A percentile compares a stretch with the other conserved stretches of the same genome.
These are phyloP conservation scores for Aphrocallistes beatrix DNA, from an alignment of 37 sponge, comb jelly and placozoan species.

Conservation along the genomic window DNA sequence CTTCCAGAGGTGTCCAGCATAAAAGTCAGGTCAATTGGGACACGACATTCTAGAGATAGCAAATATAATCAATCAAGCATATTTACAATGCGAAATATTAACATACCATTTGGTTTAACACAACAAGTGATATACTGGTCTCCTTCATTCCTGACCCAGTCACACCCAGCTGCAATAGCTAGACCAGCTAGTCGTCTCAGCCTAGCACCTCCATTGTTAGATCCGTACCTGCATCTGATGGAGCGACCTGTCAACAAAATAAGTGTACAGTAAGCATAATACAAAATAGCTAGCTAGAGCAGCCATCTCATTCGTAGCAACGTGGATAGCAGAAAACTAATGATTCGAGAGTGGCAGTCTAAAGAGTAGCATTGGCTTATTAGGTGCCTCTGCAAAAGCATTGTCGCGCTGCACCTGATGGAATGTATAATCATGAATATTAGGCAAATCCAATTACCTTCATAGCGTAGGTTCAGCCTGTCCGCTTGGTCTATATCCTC, in stretches of 20 bases:
- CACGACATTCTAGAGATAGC: conserved; percentile 39
- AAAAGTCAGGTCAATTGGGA: conserved; percentile 53
- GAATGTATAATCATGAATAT: too few species aligned
- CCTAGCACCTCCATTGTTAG: not conserved
- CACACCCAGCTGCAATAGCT: conserved; percentile 60
- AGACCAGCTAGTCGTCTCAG: not conserved
- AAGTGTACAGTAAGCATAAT: too few species aligned
- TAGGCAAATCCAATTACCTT: not conserved
- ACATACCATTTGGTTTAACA: not conserved
- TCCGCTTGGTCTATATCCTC: not conserved
- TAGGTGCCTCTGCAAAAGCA: too few species aligned
- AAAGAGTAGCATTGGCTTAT: not conserved
- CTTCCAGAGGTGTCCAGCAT: conserved; percentile 75
- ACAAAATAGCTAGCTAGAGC: too few species aligned
- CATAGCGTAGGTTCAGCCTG: not conserved
- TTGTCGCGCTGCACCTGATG: too few species aligned
- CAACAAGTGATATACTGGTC: not conserved
- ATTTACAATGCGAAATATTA: not conserved
- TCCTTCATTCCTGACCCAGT: conserved; percentile 48
- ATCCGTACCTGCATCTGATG: not conserved
- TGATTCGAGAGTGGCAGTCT: too few species aligned
- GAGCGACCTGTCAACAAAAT: not conserved
- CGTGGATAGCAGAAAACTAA: too few species aligned
- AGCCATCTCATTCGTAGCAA: too few species aligned
- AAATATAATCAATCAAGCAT: not conserved